Conservation (phyloP, 1,140 invertebrate genomes). For the Lerema accius region DNA sequence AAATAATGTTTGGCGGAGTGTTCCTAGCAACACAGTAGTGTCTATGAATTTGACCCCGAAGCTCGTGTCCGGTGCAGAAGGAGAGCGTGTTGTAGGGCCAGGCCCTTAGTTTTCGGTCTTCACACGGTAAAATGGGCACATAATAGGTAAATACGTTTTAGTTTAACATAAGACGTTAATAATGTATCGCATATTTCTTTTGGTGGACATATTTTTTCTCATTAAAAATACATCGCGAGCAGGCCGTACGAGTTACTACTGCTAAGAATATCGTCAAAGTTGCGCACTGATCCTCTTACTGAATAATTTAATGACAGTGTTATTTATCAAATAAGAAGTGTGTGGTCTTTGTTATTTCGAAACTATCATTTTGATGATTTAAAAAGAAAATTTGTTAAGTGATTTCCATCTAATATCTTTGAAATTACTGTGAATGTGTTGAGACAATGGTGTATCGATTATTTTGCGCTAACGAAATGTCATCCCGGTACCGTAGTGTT, state of each 20-base stretch:
- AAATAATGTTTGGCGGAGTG: constrained; percentile 29
- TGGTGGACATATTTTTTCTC: constrained; percentile 38
- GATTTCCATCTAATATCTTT: constrained; percentile 19
- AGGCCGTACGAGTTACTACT: constrained; percentile 58
- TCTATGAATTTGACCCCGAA: constrained; percentile 82
- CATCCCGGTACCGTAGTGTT: constrained; percentile 79
- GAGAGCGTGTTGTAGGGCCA: constrained; percentile 77
- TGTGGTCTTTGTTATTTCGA: constrained; percentile 37
- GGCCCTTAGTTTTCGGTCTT: constrained; percentile 79
- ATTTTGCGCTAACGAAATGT: constrained; percentile 82
- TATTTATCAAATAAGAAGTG: constrained; percentile 54
- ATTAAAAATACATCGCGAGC: constrained; percentile 67
- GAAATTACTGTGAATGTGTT: constrained; percentile 74
- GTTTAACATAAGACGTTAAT: constrained; percentile 39
- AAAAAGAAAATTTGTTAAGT: constrained; percentile 9
- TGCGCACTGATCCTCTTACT: constrained; percentile 66
- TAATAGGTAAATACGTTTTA: constrained; percentile 78
- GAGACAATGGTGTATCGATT: constrained; percentile 83
- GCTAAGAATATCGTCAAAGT: constrained; percentile 80
- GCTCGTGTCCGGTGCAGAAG: constrained; percentile 79
- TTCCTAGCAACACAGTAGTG: constrained; percentile 68
- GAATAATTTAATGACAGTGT: constrained; percentile 58
- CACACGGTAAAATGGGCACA: constrained; percentile 80
- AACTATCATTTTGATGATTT: not conserved
- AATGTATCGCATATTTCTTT: constrained; percentile 33